phyloP scores from a whole-genome alignment of 2,888 invertebrate species.

The Athalia circularis region DNA sequence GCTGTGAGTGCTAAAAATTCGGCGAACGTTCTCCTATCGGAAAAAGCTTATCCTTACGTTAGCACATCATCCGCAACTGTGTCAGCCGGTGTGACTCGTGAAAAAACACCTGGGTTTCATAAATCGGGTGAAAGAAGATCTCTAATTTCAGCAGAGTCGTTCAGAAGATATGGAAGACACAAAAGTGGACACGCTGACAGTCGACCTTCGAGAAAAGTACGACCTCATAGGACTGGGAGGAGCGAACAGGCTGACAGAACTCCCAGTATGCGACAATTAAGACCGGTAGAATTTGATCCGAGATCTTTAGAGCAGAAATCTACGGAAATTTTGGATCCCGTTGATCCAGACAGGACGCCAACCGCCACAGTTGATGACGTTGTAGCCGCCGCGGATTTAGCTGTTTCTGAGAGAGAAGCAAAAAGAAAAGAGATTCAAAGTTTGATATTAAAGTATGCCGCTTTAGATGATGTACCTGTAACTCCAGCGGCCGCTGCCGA shows the following conservation, averaged over 20 bases:
- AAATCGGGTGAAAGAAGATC: constrained; percentile 75
- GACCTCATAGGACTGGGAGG: constrained; percentile 79
- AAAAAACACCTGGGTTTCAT: constrained; percentile 62
- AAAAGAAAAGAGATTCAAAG: constrained; percentile 89
- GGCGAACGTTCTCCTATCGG: constrained; percentile 79
- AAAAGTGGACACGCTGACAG: constrained; percentile 71
- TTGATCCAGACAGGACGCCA: constrained; percentile 73
- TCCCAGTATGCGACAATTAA: constrained; percentile 70
- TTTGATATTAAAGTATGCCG: constrained; percentile 88
- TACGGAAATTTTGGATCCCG: constrained; percentile 49
- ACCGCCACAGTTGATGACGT: constrained; percentile 74
- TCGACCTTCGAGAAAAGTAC: constrained; percentile 62
- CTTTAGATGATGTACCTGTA: constrained; percentile 80
- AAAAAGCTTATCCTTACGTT: constrained; percentile 81
- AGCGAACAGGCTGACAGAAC: constrained; percentile 79
- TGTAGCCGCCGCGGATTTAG: constrained; percentile 76
- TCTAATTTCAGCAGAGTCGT: constrained; percentile 74
- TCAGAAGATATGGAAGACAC: constrained; percentile 72
- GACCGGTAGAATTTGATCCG: constrained; percentile 76
- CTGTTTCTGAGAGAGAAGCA: constrained; percentile 84
- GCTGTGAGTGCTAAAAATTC: not conserved
- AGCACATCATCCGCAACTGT: constrained; percentile 57
- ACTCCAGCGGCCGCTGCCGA: constrained; percentile 67
- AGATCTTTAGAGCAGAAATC: constrained; percentile 40
- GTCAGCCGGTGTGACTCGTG: constrained; percentile 59